These are phyloP conservation scores for Lasiurus cinereus DNA, from an alignment of 2,113 vertebrate genomes.

Conservation along the genomic window DNA sequence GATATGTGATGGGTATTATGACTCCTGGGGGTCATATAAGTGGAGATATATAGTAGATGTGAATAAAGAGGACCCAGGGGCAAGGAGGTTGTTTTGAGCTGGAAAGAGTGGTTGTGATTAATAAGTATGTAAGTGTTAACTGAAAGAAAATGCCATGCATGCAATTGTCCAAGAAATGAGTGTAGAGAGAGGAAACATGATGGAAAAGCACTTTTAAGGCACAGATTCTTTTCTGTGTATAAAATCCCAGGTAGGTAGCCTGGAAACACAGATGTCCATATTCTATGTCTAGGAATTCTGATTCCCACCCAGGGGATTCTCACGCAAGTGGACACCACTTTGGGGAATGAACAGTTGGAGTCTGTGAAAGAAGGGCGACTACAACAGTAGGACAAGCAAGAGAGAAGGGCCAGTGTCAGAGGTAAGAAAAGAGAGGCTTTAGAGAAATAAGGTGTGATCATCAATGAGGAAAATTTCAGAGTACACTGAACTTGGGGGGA, in stretches of 20 bases:
- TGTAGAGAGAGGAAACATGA: neutral
- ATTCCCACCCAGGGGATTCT: neutral
- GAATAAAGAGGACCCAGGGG: neutral
- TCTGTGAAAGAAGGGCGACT: neutral
- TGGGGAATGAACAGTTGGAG: neutral
- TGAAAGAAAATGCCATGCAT: neutral
- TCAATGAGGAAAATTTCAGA: neutral
- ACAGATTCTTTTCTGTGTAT: neutral
- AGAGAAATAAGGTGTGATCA: neutral
- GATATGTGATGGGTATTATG: neutral
- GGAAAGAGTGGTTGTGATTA: neutral
- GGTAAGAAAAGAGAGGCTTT: neutral
- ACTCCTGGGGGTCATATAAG: neutral
- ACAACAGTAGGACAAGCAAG: neutral
- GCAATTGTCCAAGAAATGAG: neutral
- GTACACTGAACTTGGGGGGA: neutral
- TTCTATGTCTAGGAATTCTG: neutral
- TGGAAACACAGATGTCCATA: neutral
- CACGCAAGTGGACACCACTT: neutral
- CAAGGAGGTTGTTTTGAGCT: neutral
- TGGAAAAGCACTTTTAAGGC: neutral
- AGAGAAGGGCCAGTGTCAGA: neutral
- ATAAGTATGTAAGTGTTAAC: neutral
- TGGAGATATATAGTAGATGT: neutral
- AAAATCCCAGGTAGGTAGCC: neutral